phyloP scores from a whole-genome alignment of 2,797 vertebrate genomes.

The Eospalax fontanierii region DNA sequence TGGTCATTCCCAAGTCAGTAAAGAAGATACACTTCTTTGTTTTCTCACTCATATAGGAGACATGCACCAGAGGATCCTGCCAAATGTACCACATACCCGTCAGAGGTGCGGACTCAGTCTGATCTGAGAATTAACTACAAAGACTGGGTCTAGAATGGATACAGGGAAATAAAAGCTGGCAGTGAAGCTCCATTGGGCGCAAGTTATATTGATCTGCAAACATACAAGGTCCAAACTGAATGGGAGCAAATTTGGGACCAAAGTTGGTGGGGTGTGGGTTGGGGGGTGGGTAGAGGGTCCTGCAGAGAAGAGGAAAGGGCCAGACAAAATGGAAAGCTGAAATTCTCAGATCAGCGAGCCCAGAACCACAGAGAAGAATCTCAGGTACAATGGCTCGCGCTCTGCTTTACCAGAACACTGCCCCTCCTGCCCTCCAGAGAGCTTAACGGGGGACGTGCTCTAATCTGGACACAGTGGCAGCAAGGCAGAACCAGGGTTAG shows the following conservation, averaged over 20 bases:
- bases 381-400: neutral
- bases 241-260: neutral
- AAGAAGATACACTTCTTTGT: neutral
- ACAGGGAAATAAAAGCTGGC: conserved; percentile 12
- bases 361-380: neutral
- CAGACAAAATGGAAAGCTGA: neutral
- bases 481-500: neutral
- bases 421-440: neutral
- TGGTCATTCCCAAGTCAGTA: neutral
- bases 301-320: neutral
- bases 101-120: neutral
- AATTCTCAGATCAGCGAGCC: neutral
- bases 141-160: neutral
- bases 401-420: neutral
- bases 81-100: neutral
- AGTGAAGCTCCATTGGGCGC: neutral
- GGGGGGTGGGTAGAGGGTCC: neutral
- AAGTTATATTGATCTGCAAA: neutral
- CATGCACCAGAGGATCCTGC: neutral
- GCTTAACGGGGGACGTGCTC: neutral
- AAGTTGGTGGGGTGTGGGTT: neutral
- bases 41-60: neutral
- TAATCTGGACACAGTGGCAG: neutral
- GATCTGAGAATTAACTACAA: neutral
- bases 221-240: neutral